Percentiles rank a stretch among this genome's conserved stretches.
phyloP scores from a whole-genome alignment of 2,797 vertebrate species.

The Leontocebus nigricollis region DNA sequence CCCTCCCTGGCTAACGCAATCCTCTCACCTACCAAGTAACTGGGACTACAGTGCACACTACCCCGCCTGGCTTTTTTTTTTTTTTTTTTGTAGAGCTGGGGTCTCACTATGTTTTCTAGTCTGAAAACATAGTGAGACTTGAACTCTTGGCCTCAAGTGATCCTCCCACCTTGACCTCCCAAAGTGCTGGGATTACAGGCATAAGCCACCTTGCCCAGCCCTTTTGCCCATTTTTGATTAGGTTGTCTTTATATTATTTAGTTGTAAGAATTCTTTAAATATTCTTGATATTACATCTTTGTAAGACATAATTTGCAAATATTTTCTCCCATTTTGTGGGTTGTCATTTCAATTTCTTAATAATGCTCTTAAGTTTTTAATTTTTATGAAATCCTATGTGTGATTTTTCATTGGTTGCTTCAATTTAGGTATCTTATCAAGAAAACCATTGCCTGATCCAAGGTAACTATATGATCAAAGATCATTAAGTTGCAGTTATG shows the following conservation, averaged over 20 bases:
- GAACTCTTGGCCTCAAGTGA: background rate
- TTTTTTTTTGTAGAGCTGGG: background rate
- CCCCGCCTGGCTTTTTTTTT: background rate
- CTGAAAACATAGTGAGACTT: background rate
- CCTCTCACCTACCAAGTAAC: background rate
- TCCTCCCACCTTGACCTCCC: background rate
- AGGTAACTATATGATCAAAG: background rate
- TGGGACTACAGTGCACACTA: background rate
- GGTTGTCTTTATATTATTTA: background rate
- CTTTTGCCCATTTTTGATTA: background rate
- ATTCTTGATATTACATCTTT: background rate
- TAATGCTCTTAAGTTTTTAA: background rate
- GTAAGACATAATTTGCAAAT: background rate
- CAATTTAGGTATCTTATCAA: background rate
- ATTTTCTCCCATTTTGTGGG: background rate
- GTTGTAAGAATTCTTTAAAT: background rate
- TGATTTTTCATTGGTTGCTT: background rate
- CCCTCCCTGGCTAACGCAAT: background rate
- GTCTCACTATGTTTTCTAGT: background rate
- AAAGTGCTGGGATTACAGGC: background rate
- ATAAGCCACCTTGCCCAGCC: background rate
- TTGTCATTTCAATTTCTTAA: background rate
- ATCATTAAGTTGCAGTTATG: background rate
- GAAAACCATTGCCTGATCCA: background rate
- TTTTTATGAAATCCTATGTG: background rate